phyloP scores from a whole-genome alignment of 2,797 vertebrate genomes.

The Acrossocheilus fasciatus region DNA sequence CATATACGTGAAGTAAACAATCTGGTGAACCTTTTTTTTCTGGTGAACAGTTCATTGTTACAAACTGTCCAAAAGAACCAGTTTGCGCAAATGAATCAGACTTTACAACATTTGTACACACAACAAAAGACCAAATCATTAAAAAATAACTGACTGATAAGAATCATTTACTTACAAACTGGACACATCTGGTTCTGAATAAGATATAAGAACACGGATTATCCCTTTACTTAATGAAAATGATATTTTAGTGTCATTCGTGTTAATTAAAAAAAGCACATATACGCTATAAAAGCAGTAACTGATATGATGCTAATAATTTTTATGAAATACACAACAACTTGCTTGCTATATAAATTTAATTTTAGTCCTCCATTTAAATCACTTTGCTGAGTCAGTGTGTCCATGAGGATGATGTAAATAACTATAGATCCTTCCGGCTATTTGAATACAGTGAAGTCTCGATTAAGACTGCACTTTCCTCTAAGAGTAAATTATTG shows the following conservation, averaged over 20 bases:
- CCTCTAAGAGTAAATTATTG: conserved; percentile 53
- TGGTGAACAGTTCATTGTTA: accelerated
- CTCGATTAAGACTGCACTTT: conserved; percentile 44
- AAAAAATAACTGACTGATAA: not conserved
- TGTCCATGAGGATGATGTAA: conserved; percentile 16
- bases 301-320: not conserved
- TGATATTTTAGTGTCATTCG: too few relatives aligned
- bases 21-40: too few relatives aligned
- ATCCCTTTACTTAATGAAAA: not conserved
- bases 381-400: conserved; percentile 20
- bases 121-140: too few relatives aligned
- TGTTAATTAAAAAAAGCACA: not conserved
- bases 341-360: not conserved
- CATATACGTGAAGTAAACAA: too few relatives aligned
- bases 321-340: not conserved
- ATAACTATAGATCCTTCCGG: conserved; percentile 36
- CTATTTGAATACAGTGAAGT: conserved; percentile 24
- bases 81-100: too few relatives aligned
- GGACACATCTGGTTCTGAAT: not conserved
- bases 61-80: too few relatives aligned
- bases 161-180: not conserved
- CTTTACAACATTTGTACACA: too few relatives aligned
- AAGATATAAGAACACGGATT: not conserved
- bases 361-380: not conserved
- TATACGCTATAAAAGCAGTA: not conserved